A percentile compares a stretch with the other conserved stretches of the same genome.
Conservation (phyloP, 2,113 vertebrate species). For the Pelusios castaneus region DNA sequence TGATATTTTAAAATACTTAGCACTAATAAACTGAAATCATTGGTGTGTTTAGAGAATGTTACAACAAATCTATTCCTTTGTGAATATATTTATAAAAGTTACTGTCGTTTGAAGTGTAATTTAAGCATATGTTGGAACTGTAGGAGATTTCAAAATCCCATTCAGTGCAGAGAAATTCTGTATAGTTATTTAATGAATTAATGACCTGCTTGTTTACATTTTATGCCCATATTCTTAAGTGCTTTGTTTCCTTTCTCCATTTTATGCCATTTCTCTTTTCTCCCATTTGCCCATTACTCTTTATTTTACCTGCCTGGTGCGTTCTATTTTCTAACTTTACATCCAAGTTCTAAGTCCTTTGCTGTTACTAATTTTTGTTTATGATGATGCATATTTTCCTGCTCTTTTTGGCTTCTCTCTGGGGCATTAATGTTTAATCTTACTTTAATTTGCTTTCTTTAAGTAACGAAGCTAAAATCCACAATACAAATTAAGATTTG, state of each 20-base stretch:
- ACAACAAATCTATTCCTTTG: not conserved
- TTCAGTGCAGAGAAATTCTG: not conserved
- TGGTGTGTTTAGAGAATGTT: not conserved
- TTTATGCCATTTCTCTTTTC: not conserved
- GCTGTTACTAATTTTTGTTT: not conserved
- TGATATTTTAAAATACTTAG: conserved; percentile 9
- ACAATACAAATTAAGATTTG: not conserved
- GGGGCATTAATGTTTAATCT: not conserved
- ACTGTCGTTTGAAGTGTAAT: not conserved
- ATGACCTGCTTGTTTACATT: not conserved
- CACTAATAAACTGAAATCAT: not conserved
- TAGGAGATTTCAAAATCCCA: not conserved
- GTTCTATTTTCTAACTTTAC: not conserved
- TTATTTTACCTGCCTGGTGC: not conserved
- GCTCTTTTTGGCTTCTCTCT: not conserved
- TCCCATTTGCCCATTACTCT: not conserved
- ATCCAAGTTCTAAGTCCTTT: not conserved
- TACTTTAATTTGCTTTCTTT: not conserved
- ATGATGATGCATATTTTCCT: not conserved
- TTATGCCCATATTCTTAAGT: not conserved
- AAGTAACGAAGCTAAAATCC: not conserved
- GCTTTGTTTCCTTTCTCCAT: not conserved
- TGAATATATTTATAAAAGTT: not conserved
- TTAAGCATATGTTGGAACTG: not conserved
- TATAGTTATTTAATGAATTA: not conserved